Percentiles rank a stretch among this genome's conserved stretches.
Conservation (phyloP, 2,888 invertebrate species). For the Laspeyria flexula region DNA sequence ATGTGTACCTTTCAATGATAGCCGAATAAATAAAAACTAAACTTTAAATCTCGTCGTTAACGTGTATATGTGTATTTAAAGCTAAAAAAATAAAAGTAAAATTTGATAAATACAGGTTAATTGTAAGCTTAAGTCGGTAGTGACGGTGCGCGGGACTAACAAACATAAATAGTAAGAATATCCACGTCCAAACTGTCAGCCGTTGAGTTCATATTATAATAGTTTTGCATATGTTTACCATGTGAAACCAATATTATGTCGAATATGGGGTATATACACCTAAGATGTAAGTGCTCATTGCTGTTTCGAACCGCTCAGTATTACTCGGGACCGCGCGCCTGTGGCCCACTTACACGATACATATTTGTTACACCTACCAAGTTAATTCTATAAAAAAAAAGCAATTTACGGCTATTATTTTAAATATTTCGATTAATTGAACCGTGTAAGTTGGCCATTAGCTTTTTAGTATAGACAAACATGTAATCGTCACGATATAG, state of each 20-base stretch:
- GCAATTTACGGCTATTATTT: no score
- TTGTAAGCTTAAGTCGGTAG: conserved; percentile 65
- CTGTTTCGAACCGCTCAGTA: conserved; percentile 47
- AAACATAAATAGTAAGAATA: conserved; percentile 11
- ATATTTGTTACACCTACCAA: no score
- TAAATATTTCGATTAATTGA: background rate
- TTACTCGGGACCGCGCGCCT: conserved; percentile 67
- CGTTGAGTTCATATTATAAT: conserved; percentile 9
- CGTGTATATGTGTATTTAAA: conserved; percentile 78
- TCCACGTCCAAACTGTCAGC: conserved; percentile 15
- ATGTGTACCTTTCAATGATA: conserved; percentile 77
- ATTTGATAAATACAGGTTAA: conserved; percentile 67
- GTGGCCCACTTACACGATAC: conserved; percentile 11
- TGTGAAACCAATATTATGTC: background rate
- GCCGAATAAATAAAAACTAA: conserved; percentile 57
- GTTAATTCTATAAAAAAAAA: no score
- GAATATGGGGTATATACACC: background rate
- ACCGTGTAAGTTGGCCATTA: conserved; percentile 19
- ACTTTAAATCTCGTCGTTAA: conserved; percentile 64
- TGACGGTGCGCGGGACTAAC: conserved; percentile 71
- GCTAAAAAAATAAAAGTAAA: conserved; percentile 59
- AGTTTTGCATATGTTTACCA: background rate
- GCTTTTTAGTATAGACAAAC: conserved; percentile 47
- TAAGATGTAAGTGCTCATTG: conserved; percentile 26
- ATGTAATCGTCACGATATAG: conserved; percentile 36